phyloP scores from a whole-genome alignment of 2,888 invertebrate genomes.

The Drosophila anceps region DNA sequence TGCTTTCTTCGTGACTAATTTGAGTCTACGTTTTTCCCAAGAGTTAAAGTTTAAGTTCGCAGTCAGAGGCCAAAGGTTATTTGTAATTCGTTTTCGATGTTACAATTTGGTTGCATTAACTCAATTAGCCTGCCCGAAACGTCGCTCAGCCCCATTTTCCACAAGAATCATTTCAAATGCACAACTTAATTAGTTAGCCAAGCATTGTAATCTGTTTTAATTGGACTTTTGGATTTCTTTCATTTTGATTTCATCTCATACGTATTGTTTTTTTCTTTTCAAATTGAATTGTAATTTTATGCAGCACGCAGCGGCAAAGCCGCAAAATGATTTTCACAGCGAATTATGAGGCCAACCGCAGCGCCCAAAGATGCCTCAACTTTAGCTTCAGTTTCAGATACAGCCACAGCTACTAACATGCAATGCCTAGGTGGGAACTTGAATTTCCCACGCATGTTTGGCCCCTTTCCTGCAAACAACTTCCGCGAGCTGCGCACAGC shows the following conservation, averaged over 20 bases:
- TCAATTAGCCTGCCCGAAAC: conserved; percentile 53
- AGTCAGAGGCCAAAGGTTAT: conserved; percentile 59
- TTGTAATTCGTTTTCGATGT: conserved; percentile 60
- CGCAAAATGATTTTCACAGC: conserved; percentile 75
- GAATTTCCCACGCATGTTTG: conserved; percentile 70
- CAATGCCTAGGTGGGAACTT: conserved; percentile 49
- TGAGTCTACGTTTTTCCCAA: conserved; percentile 66
- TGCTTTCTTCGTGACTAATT: conserved; percentile 78
- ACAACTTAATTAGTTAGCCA: conserved; percentile 52
- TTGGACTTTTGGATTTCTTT: conserved; percentile 38
- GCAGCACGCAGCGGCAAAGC: conserved; percentile 68
- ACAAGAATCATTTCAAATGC: conserved; percentile 18
- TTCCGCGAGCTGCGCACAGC: conserved; percentile 59
- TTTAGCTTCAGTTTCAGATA: not conserved
- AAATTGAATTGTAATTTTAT: conserved; percentile 73
- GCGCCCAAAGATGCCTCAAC: conserved; percentile 41
- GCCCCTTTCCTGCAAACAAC: conserved; percentile 53
- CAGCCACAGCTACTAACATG: conserved; percentile 44
- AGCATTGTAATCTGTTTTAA: conserved; percentile 58
- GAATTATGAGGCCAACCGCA: conserved; percentile 77
- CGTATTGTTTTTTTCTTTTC: conserved; percentile 22
- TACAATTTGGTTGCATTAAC: conserved; percentile 69
- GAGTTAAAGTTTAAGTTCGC: conserved; percentile 18
- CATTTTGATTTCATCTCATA: conserved; percentile 9
- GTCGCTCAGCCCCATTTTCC: conserved; percentile 6